Base-by-base conservation (phyloP, 2,797 vertebrate species). In the Acestrorhynchus altus region DNA sequence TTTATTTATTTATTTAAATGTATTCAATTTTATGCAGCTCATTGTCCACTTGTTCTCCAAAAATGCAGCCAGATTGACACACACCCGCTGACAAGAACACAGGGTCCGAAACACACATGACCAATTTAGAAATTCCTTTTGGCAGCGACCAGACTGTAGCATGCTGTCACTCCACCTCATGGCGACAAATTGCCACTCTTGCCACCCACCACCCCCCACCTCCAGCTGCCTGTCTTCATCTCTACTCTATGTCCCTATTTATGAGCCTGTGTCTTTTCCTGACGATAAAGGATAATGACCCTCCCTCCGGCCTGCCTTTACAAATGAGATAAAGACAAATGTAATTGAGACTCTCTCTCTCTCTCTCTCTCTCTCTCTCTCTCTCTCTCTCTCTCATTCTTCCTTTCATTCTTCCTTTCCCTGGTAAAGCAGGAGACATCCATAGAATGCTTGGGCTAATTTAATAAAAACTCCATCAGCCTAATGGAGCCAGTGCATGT, bases 301-400 rank as follows among this genome's bases (percentile, higher is more conserved):
- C 88, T 84, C 74, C 83, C 83, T 87, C 81, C 83, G 83, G 87
- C 82, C 86, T 77, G 74, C 81, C 84, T 89, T 89, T 75, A 80
- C 87, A 92, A 94, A 93, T 91, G 87, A 92, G 91, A 93, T 93
- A 92, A 92, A 88, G 89, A 85, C 88, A 93, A 93, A 94, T 93
- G 91, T 92, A 90, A 94, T 94, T 94, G 85, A 87, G 83, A 72
- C 18, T 59, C 31, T 63, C 54, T 69, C 47, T 66, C 22, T 66
- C 18, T 72, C 26, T 78, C 65, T 64, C 47, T 76, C 57, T 42
- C 54, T 47, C 76, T 72, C 66, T 79, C 46, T 72, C 67, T 75
- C 74, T 77, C 52, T 74, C 67, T 44, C 52, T 52, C 28, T 35
- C 63, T 59, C 54, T 39, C 8, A 1, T 5, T 56, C 15, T 60